Evolutionary conservation across 2,113 vertebrate species (phyloP).

Genomic region (Neogobius melanostomus): DNA sequence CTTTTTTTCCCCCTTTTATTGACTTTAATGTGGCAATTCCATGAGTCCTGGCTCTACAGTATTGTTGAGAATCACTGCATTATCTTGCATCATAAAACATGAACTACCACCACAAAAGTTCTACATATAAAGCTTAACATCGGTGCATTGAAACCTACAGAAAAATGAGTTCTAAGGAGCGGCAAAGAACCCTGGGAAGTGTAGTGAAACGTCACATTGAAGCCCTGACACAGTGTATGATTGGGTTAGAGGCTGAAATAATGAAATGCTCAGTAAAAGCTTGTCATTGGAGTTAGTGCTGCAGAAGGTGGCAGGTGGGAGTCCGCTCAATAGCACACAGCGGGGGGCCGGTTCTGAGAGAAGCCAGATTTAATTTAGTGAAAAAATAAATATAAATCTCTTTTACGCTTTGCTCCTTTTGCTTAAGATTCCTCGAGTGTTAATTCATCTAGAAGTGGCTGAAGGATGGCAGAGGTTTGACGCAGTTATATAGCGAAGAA

Average conservation of each 20-base stretch:
- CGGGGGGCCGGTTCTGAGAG: background rate
- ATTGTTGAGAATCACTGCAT: too few relatives aligned
- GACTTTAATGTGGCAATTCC: too few relatives aligned
- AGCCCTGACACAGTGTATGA: background rate
- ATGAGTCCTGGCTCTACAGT: too few relatives aligned
- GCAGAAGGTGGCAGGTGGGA: constrained; percentile 1
- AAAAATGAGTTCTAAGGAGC: background rate
- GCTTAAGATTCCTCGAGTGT: background rate
- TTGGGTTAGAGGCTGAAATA: background rate
- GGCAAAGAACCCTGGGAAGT: background rate
- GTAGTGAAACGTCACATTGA: background rate
- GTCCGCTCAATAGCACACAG: background rate
- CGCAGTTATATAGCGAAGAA: too few relatives aligned
- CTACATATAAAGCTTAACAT: background rate
- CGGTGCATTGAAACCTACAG: background rate
- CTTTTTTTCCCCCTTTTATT: too few relatives aligned
- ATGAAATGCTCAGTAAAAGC: constrained; percentile 1
- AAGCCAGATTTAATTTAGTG: background rate
- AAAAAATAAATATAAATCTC: background rate
- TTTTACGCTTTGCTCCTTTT: background rate
- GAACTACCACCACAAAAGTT: too few relatives aligned
- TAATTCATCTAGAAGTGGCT: background rate
- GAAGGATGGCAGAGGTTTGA: too few relatives aligned
- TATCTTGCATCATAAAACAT: too few relatives aligned
- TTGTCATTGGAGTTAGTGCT: background rate